Percentiles rank a stretch among this genome's conserved stretches.
phyloP scores from a whole-genome alignment of 2,888 invertebrate genomes.

The Artemia sp. region DNA sequence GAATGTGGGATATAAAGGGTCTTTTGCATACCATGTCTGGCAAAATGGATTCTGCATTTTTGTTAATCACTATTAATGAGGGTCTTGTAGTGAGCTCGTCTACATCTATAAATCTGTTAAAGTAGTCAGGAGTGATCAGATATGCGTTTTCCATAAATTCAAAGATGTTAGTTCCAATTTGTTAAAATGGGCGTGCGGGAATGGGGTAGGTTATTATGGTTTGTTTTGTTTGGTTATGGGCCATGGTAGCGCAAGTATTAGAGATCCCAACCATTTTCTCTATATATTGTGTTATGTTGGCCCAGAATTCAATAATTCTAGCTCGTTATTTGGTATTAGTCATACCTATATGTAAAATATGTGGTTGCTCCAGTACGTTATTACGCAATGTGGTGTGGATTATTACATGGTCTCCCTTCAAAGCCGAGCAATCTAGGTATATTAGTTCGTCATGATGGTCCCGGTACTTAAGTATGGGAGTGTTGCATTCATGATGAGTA shows the following conservation, averaged over 20 bases:
- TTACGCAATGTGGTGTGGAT: neutral
- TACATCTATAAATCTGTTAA: neutral
- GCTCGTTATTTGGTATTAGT: neutral
- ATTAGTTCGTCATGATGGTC: constrained; percentile 6
- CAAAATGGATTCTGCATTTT: neutral
- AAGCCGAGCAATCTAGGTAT: neutral
- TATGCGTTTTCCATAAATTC: neutral
- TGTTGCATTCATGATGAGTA: neutral
- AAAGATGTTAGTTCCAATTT: neutral
- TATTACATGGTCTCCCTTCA: constrained; percentile 3
- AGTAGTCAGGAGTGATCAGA: neutral
- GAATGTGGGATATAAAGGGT: neutral
- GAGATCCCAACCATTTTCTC: neutral
- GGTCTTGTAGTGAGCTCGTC: neutral
- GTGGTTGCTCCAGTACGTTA: neutral
- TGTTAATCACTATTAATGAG: neutral
- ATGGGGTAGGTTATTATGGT: neutral
- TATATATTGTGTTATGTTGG: neutral
- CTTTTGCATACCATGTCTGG: neutral
- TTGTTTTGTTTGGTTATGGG: neutral
- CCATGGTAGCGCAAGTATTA: constrained; percentile 5
- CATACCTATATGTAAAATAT: neutral
- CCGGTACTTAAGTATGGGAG: constrained; percentile 10
- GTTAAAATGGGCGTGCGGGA: neutral
- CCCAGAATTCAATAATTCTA: constrained; percentile 10